Base-by-base conservation (phyloP, 2,113 vertebrate genomes). In the Calyptomena viridis region DNA sequence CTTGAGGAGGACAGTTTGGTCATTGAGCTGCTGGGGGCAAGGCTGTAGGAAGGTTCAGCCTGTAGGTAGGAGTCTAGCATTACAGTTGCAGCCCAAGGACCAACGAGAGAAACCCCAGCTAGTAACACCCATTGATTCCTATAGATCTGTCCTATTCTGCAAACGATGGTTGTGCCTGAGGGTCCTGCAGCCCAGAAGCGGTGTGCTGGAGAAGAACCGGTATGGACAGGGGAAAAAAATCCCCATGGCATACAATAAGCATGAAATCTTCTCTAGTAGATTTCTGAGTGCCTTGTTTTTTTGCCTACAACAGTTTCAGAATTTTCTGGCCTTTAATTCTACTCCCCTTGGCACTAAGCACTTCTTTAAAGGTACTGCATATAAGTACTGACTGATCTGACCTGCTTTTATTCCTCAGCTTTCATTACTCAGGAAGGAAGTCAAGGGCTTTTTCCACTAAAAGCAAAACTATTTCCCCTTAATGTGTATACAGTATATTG, bases 11-110 rank as follows among this genome's bases (percentile, higher is more conserved):
- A 14, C 3, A 30, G 6, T 12, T 44, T 22, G 21, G 11, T 84
- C 3, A 1, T 47, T 84, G 30, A 30, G 19, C 3, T 4, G 7
- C 19, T 3, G 2, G 23, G 53, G 35, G 14, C 1, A 2, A 40
- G 9, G 12, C 64, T 75, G 33, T 64, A 33, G 80, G 19, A 81
- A 50, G 15, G 55, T 63, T 89, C 55, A 63, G 5, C 15, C 7
- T 42, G 6, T 46, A 59, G 7, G 12, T 24, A 2, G 17, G 27
- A 56, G 24, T 60, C 17, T 21, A 2, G 59, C 74, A n/a, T 44
- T 90, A 20, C 3, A 55, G 18, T 9, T 69, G 8, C 17, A 40
- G 35, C 9, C 49, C 28, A 37, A 62, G 66, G 22, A 69, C 14
- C 1, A 14, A 5, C 7, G 19, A 42, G 35, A 80, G 60, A 42